Conservation (phyloP, 2,113 vertebrate species). For the rabbit (Oryctolagus cuniculus) region DNA sequence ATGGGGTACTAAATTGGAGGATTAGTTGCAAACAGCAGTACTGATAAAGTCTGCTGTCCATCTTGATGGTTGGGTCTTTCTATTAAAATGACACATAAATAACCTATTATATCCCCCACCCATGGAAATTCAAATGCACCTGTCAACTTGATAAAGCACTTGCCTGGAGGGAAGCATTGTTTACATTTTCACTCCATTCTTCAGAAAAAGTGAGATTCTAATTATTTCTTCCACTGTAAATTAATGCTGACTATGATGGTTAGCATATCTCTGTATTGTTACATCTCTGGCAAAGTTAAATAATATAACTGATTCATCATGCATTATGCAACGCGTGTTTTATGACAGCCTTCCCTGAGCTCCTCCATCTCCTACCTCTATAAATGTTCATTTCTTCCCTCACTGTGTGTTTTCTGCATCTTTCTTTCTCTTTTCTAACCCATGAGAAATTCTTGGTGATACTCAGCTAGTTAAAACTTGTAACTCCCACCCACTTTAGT, state of each 20-base stretch:
- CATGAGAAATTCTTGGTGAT: constrained; percentile 81
- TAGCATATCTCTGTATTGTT: constrained; percentile 90
- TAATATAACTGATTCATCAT: constrained; percentile 90
- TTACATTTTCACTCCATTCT: constrained; percentile 99
- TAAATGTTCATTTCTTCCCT: constrained; percentile 38
- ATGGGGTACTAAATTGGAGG: constrained; percentile 90
- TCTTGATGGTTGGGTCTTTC: constrained; percentile 94
- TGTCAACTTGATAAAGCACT: constrained; percentile 99
- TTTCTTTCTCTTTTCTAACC: constrained; percentile 46
- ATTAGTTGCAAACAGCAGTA: constrained; percentile 93
- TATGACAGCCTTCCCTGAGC: constrained; percentile 85
- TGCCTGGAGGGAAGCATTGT: constrained; percentile 99
- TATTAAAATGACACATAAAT: constrained; percentile 99
- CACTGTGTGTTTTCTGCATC: background rate
- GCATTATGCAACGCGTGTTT: constrained; percentile 86
- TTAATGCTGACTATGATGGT: constrained; percentile 98
- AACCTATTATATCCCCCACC: constrained; percentile 99
- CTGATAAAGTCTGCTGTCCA: constrained; percentile 92
- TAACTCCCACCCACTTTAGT: background rate
- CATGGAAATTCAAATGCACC: constrained; percentile 99
- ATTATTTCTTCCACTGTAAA: constrained; percentile 99
- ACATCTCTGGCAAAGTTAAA: constrained; percentile 91
- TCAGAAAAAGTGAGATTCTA: constrained; percentile 99
- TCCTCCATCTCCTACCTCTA: constrained; percentile 70
- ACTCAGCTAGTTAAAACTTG: constrained; percentile 51